These are phyloP conservation scores for Antidorcas marsupialis DNA, from an alignment of 2,113 vertebrate species.

Conservation along the genomic window DNA sequence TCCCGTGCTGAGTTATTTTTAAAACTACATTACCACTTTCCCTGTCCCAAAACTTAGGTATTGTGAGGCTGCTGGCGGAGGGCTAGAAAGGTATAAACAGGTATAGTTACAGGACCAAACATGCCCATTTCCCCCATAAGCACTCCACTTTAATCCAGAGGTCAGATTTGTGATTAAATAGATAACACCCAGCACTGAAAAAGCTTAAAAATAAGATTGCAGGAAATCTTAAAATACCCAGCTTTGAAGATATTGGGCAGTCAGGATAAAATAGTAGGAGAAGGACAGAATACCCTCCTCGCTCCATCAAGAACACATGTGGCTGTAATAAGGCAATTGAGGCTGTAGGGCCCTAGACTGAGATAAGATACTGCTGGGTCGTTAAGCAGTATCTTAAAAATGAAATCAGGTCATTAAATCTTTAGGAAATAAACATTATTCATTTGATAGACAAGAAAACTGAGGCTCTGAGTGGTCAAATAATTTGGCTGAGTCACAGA, in stretches of 20 bases:
- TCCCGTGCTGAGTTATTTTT: not conserved
- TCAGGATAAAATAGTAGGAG: not conserved
- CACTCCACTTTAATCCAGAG: not conserved
- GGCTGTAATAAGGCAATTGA: not conserved
- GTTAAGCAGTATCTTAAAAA: not conserved
- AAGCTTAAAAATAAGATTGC: not conserved
- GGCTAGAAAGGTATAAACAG: not conserved
- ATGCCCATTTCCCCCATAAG: not conserved
- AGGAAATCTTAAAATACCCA: slow-evolving; percentile 17
- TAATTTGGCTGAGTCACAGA: not conserved
- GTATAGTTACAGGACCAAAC: not conserved
- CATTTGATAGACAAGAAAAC: not conserved
- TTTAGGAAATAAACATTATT: not conserved
- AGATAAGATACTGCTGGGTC: not conserved
- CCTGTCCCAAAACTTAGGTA: not conserved
- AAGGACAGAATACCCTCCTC: not conserved
- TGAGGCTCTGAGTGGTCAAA: not conserved
- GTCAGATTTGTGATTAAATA: slow-evolving; percentile 6
- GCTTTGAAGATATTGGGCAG: not conserved
- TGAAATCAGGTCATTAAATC: not conserved
- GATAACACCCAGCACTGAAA: not conserved
- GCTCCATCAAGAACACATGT: not conserved
- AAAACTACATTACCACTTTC: not conserved
- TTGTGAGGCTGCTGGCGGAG: not conserved
- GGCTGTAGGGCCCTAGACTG: not conserved